phyloP scores from a whole-genome alignment of 2,113 vertebrate species.

The Saccopteryx leptura region DNA sequence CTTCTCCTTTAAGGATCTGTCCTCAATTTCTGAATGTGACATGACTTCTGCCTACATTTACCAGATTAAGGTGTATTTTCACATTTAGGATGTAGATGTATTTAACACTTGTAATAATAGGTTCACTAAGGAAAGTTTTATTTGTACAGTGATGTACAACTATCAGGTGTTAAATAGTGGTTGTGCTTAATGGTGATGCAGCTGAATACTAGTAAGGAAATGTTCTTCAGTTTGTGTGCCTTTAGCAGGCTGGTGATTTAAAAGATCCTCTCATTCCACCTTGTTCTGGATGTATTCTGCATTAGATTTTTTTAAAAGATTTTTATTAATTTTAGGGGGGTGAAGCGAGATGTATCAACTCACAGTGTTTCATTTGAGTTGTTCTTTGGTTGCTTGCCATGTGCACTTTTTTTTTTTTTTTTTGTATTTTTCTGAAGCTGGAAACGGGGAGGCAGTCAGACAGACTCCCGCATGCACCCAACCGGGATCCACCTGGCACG shows the following conservation, averaged over 20 bases:
- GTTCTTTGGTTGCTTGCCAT: too few relatives aligned
- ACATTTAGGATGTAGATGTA: constrained; percentile 11
- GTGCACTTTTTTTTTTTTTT: too few relatives aligned
- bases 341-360: too few relatives aligned
- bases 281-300: constrained; percentile 12
- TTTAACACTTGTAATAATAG: constrained; percentile 27
- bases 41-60: constrained; percentile 42
- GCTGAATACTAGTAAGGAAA: neutral
- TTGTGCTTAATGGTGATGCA: neutral
- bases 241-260: neutral
- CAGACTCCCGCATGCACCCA: too few relatives aligned
- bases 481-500: too few relatives aligned
- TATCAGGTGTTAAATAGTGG: neutral
- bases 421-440: too few relatives aligned
- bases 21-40: constrained; percentile 61
- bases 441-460: too few relatives aligned
- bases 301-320: neutral
- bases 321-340: too few relatives aligned
- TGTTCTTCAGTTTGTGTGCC: neutral
- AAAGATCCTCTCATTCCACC: neutral
- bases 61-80: constrained; percentile 58
- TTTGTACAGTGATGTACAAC: neutral
- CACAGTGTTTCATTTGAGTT: too few relatives aligned
- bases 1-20: constrained; percentile 56
- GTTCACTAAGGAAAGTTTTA: constrained; percentile 46